Evolutionary conservation across 2,797 vertebrate genomes (phyloP).

Genomic region (Eleutherodactylus coqui): DNA sequence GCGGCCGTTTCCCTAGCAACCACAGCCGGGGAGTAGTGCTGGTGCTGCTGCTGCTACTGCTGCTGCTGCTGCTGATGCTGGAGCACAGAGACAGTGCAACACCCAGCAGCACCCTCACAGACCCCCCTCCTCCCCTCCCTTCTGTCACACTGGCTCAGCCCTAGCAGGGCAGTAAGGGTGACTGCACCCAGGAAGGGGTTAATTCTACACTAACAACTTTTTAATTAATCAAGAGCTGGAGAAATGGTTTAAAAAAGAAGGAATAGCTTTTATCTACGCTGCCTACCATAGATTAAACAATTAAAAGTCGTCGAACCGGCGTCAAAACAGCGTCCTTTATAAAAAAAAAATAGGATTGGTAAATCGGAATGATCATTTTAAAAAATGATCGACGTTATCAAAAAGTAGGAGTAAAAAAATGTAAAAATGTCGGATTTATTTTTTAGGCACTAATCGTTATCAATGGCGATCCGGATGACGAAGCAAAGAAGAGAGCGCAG

Average conservation of each 20-base stretch:
- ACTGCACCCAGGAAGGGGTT: background rate
- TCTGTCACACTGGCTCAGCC: slow-evolving; percentile 6
- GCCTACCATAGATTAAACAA: background rate
- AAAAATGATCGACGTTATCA: too few species aligned
- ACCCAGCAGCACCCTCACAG: slow-evolving; percentile 15
- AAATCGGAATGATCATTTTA: background rate
- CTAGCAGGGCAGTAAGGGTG: background rate
- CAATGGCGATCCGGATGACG: background rate
- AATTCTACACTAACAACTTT: background rate
- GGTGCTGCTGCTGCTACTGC: slow-evolving; percentile 77
- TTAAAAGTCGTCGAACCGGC: background rate
- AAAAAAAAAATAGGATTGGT: too few species aligned
- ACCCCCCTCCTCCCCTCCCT: background rate
- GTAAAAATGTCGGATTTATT: too few species aligned
- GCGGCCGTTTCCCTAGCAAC: slow-evolving; percentile 99
- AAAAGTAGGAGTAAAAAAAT: too few species aligned
- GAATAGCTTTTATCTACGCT: background rate
- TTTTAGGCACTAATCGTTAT: too few species aligned
- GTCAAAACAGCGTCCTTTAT: too few species aligned
- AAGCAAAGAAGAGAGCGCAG: background rate
- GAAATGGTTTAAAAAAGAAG: background rate
- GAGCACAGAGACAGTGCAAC: slow-evolving; percentile 42
- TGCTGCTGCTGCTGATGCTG: slow-evolving; percentile 71
- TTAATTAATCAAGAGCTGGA: background rate
- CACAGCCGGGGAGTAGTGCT: slow-evolving; percentile 86